Evolutionary conservation across 2,113 vertebrate genomes (phyloP).

Genomic region (Pholis gunnellus): DNA sequence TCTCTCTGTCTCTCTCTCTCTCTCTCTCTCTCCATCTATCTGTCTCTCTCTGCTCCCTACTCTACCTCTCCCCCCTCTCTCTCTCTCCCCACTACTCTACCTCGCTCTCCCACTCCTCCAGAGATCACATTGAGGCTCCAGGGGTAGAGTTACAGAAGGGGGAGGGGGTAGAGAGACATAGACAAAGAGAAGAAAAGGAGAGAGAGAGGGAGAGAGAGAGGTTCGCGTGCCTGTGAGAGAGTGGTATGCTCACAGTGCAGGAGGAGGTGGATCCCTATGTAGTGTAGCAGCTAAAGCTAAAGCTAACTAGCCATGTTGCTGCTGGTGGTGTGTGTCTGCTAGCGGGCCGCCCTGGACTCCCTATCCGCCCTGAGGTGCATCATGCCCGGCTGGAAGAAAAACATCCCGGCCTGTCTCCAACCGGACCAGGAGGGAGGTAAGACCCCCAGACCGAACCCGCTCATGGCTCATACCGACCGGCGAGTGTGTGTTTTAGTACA

Average conservation of each 20-base stretch:
- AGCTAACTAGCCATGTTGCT: conserved; percentile 80
- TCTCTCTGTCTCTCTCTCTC: too few relatives aligned
- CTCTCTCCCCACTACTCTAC: background rate
- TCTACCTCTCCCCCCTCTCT: background rate
- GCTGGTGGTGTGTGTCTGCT: conserved; percentile 73
- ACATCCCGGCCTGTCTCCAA: conserved; percentile 96
- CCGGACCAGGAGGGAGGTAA: conserved; percentile 91
- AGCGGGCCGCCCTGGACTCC: conserved; percentile 82
- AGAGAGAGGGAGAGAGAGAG: conserved; percentile 33
- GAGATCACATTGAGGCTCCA: conserved; percentile 48
- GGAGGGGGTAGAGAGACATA: conserved; percentile 67
- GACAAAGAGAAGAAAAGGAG: conserved; percentile 38
- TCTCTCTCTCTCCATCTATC: too few relatives aligned
- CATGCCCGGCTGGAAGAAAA: conserved; percentile 99
- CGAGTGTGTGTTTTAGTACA: conserved; percentile 15
- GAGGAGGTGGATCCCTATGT: conserved; percentile 61
- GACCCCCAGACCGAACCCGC: conserved; percentile 34
- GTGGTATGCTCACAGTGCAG: conserved; percentile 39
- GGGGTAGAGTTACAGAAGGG: conserved; percentile 63
- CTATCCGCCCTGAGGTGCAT: conserved; percentile 82
- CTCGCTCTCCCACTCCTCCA: conserved; percentile 23
- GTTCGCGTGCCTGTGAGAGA: conserved; percentile 6
- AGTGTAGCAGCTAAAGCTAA: conserved; percentile 67
- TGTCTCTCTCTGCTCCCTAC: too few relatives aligned
- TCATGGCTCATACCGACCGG: conserved; percentile 36